Percentiles rank a stretch among this genome's conserved stretches.
These are phyloP conservation scores for Apostichopus leukothele DNA, from an alignment of 53 echinoderm and acorn worm species.

Conservation along the genomic window DNA sequence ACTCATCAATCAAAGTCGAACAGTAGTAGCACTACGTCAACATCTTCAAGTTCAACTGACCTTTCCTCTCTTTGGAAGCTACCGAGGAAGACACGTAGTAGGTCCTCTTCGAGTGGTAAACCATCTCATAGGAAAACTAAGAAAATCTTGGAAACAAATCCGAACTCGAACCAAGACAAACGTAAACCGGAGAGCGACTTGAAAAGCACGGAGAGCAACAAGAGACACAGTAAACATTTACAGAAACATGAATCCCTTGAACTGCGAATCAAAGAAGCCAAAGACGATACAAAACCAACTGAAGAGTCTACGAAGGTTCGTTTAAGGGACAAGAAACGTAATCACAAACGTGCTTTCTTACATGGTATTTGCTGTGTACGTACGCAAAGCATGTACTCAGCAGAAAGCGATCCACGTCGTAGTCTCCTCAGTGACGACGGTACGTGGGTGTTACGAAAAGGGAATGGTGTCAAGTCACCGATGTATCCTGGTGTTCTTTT, in stretches of 20 bases:
- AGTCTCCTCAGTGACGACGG: constrained; percentile 18
- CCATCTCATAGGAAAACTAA: neutral
- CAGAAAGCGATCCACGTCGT: constrained; percentile 16
- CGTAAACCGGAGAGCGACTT: neutral
- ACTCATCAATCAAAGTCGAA: constrained; percentile 4
- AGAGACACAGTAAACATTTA: neutral
- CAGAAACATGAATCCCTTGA: neutral
- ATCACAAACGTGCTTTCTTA: constrained; percentile 32
- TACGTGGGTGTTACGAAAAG: constrained; percentile 30
- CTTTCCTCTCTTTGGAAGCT: constrained; percentile 46
- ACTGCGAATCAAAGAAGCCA: neutral
- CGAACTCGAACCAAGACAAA: neutral
- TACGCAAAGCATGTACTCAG: constrained; percentile 44
- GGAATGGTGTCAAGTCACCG: constrained; percentile 32
- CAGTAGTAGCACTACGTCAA: constrained; percentile 15
- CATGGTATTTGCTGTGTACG: constrained; percentile 39
- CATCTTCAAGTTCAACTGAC: constrained; percentile 42
- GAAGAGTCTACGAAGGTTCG: constrained; percentile 1
- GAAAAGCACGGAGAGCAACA: neutral
- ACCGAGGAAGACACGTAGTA: constrained; percentile 6
- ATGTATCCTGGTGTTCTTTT: constrained; percentile 3
- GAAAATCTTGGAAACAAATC: neutral
- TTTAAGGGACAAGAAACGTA: constrained; percentile 23
- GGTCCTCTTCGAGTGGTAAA: constrained; percentile 39
- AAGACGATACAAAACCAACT: neutral